Evolutionary conservation across 2,113 vertebrate genomes (phyloP).

Genomic region (Sporophila hypoxantha): DNA sequence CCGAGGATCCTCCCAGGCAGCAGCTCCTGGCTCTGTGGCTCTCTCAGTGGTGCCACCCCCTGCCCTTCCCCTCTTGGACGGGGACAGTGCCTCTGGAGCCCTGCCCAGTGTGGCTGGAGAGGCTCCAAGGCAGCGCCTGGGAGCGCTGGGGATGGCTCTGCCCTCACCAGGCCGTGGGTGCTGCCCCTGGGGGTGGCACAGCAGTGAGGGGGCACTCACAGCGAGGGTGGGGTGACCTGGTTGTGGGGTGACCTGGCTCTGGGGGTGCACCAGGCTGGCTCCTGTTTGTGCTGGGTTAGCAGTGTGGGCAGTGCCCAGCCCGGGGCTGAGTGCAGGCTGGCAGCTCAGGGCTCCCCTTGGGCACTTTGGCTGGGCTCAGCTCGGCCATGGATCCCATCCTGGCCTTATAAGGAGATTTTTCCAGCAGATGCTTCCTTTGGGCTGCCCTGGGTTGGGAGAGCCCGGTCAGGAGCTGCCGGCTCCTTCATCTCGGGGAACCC

Average conservation of each 20-base stretch:
- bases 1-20: background rate
- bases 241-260: background rate
- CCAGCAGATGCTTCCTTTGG: background rate
- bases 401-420: constrained; percentile 31
- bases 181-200: background rate
- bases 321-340: background rate
- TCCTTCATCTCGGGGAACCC: background rate
- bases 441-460: background rate
- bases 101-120: background rate
- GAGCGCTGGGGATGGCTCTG: accelerated
- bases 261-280: accelerated
- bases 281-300: accelerated
- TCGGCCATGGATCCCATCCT: background rate
- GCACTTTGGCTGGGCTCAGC: background rate
- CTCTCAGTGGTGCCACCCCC: background rate
- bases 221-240: background rate
- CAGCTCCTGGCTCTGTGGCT: background rate
- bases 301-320: accelerated
- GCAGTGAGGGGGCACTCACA: accelerated
- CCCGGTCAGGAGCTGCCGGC: accelerated
- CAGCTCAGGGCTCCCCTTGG: background rate
- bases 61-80: background rate
- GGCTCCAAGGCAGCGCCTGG: background rate
- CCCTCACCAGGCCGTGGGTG: accelerated
- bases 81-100: background rate